Evolutionary conservation across 2,888 invertebrate species (phyloP).

Genomic region (Drosophila anceps): DNA sequence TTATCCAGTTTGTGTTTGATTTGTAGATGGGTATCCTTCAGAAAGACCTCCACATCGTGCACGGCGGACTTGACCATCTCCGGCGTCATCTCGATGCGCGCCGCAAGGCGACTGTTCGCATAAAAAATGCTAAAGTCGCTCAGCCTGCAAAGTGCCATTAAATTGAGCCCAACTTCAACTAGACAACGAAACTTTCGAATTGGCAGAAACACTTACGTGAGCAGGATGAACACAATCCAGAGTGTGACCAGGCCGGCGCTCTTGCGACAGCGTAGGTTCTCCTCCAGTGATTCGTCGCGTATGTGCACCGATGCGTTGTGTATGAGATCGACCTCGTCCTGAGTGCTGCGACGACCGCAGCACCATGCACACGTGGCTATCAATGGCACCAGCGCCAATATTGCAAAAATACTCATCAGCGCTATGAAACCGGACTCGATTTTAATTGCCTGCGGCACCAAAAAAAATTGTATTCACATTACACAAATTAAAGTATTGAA

Average conservation of each 20-base stretch:
- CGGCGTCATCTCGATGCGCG: constrained; percentile 87
- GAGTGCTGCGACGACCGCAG: constrained; percentile 84
- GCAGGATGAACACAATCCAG: constrained; percentile 83
- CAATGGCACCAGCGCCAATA: constrained; percentile 89
- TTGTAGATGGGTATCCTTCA: constrained; percentile 88
- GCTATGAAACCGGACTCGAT: constrained; percentile 90
- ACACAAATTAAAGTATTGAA: not conserved
- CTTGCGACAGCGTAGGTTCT: constrained; percentile 82
- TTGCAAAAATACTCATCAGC: constrained; percentile 88
- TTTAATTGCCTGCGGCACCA: constrained; percentile 87
- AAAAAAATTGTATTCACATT: not conserved
- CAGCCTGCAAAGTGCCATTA: constrained; percentile 83
- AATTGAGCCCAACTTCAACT: constrained; percentile 24
- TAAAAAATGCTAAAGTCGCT: constrained; percentile 88
- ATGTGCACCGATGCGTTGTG: constrained; percentile 82
- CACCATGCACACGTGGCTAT: constrained; percentile 87
- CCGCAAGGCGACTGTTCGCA: constrained; percentile 88
- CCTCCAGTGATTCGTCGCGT: constrained; percentile 82
- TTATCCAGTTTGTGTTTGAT: constrained; percentile 87
- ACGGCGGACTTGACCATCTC: constrained; percentile 87
- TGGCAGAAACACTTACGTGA: constrained; percentile 74
- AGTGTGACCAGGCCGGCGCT: constrained; percentile 82
- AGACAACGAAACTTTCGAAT: constrained; percentile 7
- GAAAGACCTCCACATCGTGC: constrained; percentile 88
- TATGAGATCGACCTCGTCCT: constrained; percentile 84